A percentile compares a stretch with the other conserved stretches of the same genome.
phyloP scores from a whole-genome alignment of 2,888 invertebrate genomes.

The Pachymerium ferrugineum region DNA sequence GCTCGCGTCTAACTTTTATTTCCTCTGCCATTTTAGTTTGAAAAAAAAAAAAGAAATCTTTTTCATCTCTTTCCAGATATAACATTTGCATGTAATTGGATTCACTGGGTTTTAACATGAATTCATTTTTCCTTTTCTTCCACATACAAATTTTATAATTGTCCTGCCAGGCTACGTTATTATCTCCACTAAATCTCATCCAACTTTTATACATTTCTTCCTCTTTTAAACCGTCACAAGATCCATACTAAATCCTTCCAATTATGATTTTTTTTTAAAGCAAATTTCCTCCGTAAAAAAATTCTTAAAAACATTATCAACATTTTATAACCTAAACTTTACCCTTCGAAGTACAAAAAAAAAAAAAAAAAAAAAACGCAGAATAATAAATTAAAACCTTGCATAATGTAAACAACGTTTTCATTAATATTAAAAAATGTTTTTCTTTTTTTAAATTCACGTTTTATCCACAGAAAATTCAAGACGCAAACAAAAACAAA shows the following conservation, averaged over 20 bases:
- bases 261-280: too few species aligned
- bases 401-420: too few species aligned
- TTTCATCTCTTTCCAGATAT: conserved; percentile 5
- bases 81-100: conserved; percentile 27
- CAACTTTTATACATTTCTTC: conserved; percentile 16
- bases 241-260: background rate
- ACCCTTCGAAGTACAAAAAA: too few species aligned
- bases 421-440: too few species aligned
- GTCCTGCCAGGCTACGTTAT: conserved; percentile 19
- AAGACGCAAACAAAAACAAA: background rate
- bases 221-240: background rate
- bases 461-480: background rate
- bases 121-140: conserved; percentile 6
- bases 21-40: background rate
- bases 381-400: too few species aligned
- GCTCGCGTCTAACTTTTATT: background rate
- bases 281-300: too few species aligned
- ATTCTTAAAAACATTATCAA: too few species aligned
- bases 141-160: conserved; percentile 27
- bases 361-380: too few species aligned
- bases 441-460: too few species aligned
- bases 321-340: too few species aligned
- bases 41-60: background rate
- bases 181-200: background rate
- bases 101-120: background rate